Base-by-base conservation (phyloP, 2,888 invertebrate species). In the Metacarcinus magister region DNA sequence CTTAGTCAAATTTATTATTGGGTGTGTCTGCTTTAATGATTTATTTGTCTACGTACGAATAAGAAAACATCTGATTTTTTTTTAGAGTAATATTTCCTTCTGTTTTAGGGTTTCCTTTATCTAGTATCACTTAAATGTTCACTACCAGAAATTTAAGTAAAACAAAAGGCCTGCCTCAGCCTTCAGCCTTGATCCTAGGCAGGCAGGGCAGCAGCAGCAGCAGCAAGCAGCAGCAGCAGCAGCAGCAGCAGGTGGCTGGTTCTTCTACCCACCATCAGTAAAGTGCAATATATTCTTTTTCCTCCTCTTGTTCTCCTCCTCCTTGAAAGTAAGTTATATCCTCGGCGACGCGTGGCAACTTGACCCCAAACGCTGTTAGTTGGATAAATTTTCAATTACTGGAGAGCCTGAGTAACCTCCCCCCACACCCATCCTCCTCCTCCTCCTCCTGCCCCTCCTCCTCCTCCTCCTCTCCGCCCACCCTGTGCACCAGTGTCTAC, bases 351-450 rank as follows among this genome's bases (percentile, higher is more conserved):
- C 32, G 32, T 82, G 28, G 82, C 91, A 46, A 44, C 44, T 91
- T 48, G 91, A 91, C 46, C 44, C 91, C 93, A 54, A 39, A 93
- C 32, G 60, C 39, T 60, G 60, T n/a, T 93, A 60, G 93, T 43
- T 46, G 54, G 93, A 32, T 48, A 54, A 54, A 60, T 39, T 60
- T 39, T 39, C 39, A 39, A 54, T 39, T 39, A 32, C 75, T 94
- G 13, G 46, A 44, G 39, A 28, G 10, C 48, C 87, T 44, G 28
- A n/a, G n/a, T 82, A 39, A 19, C 46, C 87, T 32, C 87, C n/a
- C 28, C 46, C 28, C 46, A 43, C 4, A 43, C 43, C 82, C 44
- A n/a, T 82, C 54, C n/a, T 43, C 48, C 28, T 10, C n/a, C 82
- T 3, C 82, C 44, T 94, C 46, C n/a, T 94, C 67, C 32, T 87